phyloP scores from a whole-genome alignment of 2,888 invertebrate genomes.

The Andrena trimmerana region DNA sequence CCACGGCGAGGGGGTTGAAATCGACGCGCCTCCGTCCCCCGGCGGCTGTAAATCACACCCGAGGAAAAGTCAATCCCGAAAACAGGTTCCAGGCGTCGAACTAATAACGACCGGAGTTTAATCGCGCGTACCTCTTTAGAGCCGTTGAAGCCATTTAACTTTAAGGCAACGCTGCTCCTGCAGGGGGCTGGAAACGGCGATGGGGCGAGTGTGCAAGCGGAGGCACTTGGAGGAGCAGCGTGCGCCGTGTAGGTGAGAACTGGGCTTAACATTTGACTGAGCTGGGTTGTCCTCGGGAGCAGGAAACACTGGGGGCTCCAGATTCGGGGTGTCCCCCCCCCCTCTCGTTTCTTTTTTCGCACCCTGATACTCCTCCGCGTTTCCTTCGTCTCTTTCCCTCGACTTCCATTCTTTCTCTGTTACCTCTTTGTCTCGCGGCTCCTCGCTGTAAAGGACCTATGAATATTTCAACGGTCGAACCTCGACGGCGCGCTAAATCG shows the following conservation, averaged over 20 bases:
- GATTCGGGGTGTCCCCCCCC: background rate
- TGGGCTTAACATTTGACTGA: constrained; percentile 49
- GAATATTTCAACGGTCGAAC: constrained; percentile 67
- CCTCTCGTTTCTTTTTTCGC: constrained; percentile 13
- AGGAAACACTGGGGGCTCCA: constrained; percentile 7
- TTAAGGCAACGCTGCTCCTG: constrained; percentile 38
- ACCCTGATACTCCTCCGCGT: constrained; percentile 1
- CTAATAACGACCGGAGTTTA: constrained; percentile 60
- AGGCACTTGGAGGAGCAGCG: constrained; percentile 19
- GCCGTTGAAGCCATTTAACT: constrained; percentile 59
- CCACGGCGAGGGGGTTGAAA: background rate
- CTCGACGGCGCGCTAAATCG: constrained; percentile 57
- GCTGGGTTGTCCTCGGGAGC: constrained; percentile 20
- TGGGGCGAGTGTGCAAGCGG: background rate
- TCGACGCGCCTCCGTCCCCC: background rate
- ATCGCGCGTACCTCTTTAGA: constrained; percentile 52
- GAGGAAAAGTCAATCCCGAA: constrained; percentile 41
- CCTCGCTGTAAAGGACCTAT: constrained; percentile 47
- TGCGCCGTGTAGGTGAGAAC: constrained; percentile 40
- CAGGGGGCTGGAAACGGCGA: constrained; percentile 26
- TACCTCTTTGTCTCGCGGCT: constrained; percentile 23
- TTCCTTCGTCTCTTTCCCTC: background rate
- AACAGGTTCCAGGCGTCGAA: constrained; percentile 38
- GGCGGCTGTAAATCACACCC: constrained; percentile 38
- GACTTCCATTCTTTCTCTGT: background rate